phyloP scores from a whole-genome alignment of 2,797 vertebrate genomes.

The Antrozous pallidus region DNA sequence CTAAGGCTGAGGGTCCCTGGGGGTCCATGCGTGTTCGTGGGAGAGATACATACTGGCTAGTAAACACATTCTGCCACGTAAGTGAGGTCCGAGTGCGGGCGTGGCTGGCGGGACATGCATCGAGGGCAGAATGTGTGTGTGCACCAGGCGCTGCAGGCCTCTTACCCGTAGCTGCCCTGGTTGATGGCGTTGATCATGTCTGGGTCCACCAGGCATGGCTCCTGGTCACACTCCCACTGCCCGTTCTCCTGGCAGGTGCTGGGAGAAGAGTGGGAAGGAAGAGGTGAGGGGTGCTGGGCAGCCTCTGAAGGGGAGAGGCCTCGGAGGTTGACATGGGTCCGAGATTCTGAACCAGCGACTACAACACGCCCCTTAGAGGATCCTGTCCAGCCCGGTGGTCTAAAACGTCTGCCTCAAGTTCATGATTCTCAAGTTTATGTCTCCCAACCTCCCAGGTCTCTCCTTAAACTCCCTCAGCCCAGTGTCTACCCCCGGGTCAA shows the following conservation, averaged over 20 bases:
- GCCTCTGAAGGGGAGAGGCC: not conserved
- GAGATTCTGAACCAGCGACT: not conserved
- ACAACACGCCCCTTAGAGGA: not conserved
- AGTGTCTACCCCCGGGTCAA: not conserved
- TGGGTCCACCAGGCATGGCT: constrained; percentile 90
- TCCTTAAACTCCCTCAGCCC: not conserved
- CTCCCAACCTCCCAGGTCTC: not conserved
- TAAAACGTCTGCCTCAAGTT: not conserved
- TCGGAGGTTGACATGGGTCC: not conserved
- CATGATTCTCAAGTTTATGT: not conserved
- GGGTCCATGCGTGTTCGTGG: accelerated
- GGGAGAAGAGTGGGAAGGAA: not conserved
- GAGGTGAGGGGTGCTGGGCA: not conserved
- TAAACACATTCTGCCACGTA: no score
- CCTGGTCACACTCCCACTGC: constrained; percentile 92
- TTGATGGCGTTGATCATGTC: constrained; percentile 91
- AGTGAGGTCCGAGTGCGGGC: not conserved
- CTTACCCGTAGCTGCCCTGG: constrained; percentile 90
- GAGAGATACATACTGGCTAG: accelerated
- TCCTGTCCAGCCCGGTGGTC: not conserved
- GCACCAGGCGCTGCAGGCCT: not conserved
- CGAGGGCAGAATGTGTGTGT: accelerated
- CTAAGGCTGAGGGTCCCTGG: not conserved
- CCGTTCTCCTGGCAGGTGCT: constrained; percentile 89
- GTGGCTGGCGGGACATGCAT: accelerated